A percentile compares a stretch with the other conserved stretches of the same genome.
These are phyloP conservation scores for Drosophila takahashii DNA, from an alignment of 1,140 invertebrate genomes.

Conservation along the genomic window DNA sequence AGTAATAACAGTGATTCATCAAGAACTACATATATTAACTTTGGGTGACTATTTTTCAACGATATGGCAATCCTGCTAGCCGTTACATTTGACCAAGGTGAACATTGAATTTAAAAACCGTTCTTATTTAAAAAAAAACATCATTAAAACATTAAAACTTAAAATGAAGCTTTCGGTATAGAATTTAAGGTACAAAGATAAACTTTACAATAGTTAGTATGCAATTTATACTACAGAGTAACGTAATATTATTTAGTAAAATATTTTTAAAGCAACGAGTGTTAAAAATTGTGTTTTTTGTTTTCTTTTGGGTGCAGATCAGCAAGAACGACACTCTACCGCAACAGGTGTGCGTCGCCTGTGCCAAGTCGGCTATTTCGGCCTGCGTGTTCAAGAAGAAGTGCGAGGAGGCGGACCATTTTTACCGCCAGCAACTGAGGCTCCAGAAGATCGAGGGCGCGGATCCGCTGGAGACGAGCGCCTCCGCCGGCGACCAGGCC, in stretches of 20 bases:
- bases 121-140: no score
- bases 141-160: no score
- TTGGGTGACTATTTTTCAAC: background rate
- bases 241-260: no score
- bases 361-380: conserved; percentile 77
- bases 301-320: conserved; percentile 43
- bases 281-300: background rate
- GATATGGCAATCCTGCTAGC: background rate
- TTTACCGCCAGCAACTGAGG: conserved; percentile 78
- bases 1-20: background rate
- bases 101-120: background rate
- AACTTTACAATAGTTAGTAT: no score
- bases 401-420: conserved; percentile 81
- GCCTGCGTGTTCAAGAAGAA: conserved; percentile 81
- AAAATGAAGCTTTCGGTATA: no score
- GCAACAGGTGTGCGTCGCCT: conserved; percentile 78
- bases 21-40: background rate
- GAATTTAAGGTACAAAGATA: no score
- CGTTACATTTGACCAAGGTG: conserved; percentile 4
- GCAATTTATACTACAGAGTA: no score
- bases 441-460: conserved; percentile 72
- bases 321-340: conserved; percentile 77
- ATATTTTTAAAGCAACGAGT: no score
- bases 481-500: conserved; percentile 2
- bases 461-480: conserved; percentile 14